These are phyloP conservation scores for Beroe ovata DNA, from an alignment of 37 sponge, comb jelly and placozoan species.

Conservation along the genomic window DNA sequence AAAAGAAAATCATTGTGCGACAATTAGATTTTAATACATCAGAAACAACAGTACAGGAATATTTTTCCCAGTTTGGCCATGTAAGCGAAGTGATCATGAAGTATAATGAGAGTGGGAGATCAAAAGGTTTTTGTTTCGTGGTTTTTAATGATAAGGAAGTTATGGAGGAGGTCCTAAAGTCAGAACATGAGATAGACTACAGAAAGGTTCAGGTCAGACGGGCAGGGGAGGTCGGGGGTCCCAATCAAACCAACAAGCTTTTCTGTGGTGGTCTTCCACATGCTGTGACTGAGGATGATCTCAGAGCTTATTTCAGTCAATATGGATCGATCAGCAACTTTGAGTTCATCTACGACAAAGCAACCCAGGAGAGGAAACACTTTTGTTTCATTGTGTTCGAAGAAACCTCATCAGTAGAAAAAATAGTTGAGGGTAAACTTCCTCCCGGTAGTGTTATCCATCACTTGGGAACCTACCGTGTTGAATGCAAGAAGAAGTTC, in stretches of 20 bases:
- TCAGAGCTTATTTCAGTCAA: slow-evolving; percentile 37
- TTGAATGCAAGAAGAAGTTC: slow-evolving; percentile 66
- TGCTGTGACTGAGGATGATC: slow-evolving; percentile 45
- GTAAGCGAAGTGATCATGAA: slow-evolving; percentile 53
- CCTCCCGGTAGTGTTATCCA: slow-evolving; percentile 48
- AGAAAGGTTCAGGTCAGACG: slow-evolving; percentile 1
- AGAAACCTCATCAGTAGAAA: slow-evolving; percentile 10
- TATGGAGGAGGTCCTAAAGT: neutral
- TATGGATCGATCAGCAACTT: slow-evolving; percentile 12
- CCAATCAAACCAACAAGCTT: slow-evolving; percentile 15
- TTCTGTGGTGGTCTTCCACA: slow-evolving; percentile 62
- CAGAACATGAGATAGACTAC: slow-evolving; percentile 29
- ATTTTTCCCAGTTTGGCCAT: slow-evolving; percentile 62
- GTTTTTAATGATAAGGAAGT: slow-evolving; percentile 16
- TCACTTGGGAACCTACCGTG: slow-evolving; percentile 31
- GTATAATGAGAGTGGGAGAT: slow-evolving; percentile 35
- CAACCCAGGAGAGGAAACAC: slow-evolving; percentile 29
- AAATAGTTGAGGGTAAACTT: slow-evolving; percentile 49
- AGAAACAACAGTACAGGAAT: slow-evolving; percentile 21
- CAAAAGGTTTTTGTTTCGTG: slow-evolving; percentile 67
- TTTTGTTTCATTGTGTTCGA: slow-evolving; percentile 45
- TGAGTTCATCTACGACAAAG: slow-evolving; percentile 50
- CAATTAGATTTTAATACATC: slow-evolving; percentile 64
- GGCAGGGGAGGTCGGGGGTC: slow-evolving; percentile 9
- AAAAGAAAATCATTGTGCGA: slow-evolving; percentile 54